Percentiles rank a stretch among this genome's conserved stretches.
These are phyloP conservation scores for Tinamus guttatus DNA, from an alignment of 2,113 vertebrate genomes.

Conservation along the genomic window DNA sequence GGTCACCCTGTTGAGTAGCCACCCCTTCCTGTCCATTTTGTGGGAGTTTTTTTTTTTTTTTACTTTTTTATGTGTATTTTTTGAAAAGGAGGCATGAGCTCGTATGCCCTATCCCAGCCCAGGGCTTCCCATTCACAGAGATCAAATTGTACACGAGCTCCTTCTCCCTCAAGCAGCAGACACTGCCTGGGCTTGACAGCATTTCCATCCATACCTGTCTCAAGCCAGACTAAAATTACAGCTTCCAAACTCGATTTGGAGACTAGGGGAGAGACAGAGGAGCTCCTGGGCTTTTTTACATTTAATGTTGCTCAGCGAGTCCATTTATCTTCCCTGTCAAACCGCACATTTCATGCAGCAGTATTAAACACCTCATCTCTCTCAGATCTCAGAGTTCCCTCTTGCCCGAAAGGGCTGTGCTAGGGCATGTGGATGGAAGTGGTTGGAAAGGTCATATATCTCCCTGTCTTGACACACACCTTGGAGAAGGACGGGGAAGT, in stretches of 20 bases:
- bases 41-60: neutral
- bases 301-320: neutral
- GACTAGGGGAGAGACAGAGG: neutral
- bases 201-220: neutral
- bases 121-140: neutral
- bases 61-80: neutral
- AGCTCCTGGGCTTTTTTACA: neutral
- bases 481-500: neutral
- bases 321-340: constrained; percentile 35
- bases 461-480: neutral
- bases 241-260: neutral
- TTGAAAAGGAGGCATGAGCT: neutral
- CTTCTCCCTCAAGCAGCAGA: constrained; percentile 17
- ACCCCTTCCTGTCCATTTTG: neutral
- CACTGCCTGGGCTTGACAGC: constrained; percentile 5
- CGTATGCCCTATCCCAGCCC: neutral
- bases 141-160: neutral
- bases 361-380: neutral
- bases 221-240: neutral
- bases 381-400: neutral
- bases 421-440: neutral
- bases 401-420: neutral
- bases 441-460: neutral
- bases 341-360: neutral
- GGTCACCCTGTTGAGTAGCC: neutral